A percentile compares a stretch with the other conserved stretches of the same genome.
Evolutionary conservation across 2,888 invertebrate genomes (phyloP).

Genomic region (Catocala nupta): DNA sequence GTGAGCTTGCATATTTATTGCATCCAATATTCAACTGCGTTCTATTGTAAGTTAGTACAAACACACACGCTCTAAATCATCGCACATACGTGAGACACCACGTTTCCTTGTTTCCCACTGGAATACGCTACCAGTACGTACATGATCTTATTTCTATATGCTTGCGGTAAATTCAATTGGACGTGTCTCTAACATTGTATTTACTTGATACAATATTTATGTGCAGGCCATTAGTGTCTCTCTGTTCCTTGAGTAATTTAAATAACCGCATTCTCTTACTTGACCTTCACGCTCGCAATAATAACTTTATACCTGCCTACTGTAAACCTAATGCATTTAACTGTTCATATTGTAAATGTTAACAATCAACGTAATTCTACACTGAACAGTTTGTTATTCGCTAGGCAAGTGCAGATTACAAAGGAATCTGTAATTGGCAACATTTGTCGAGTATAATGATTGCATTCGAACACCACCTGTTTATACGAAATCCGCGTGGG

Average conservation of each 20-base stretch:
- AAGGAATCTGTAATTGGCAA: constrained; percentile 64
- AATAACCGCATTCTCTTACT: constrained; percentile 51
- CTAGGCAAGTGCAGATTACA: constrained; percentile 47
- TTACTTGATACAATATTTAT: constrained; percentile 34
- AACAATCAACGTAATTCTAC: constrained; percentile 46
- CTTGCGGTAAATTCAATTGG: constrained; percentile 22
- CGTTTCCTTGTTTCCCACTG: constrained; percentile 35
- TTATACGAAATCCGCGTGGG: constrained; percentile 86
- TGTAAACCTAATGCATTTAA: constrained; percentile 36
- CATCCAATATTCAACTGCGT: constrained; percentile 54
- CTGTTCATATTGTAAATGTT: constrained; percentile 41
- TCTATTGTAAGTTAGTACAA: constrained; percentile 56
- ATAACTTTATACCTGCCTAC: constrained; percentile 25
- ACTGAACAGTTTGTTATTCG: constrained; percentile 38
- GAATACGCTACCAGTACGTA: constrained; percentile 34
- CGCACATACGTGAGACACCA: constrained; percentile 43
- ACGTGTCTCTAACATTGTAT: constrained; percentile 28
- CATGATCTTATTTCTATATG: constrained; percentile 19
- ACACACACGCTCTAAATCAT: constrained; percentile 58
- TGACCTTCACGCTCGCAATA: constrained; percentile 42
- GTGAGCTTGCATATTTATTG: constrained; percentile 77
- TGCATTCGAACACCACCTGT: constrained; percentile 76
- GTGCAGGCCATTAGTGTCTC: constrained; percentile 27
- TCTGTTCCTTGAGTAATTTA: constrained; percentile 42
- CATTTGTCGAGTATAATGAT: constrained; percentile 67